A percentile compares a stretch with the other conserved stretches of the same genome.
These are phyloP conservation scores for Byasa hedistus DNA, from an alignment of 2,888 invertebrate genomes.

Conservation along the genomic window DNA sequence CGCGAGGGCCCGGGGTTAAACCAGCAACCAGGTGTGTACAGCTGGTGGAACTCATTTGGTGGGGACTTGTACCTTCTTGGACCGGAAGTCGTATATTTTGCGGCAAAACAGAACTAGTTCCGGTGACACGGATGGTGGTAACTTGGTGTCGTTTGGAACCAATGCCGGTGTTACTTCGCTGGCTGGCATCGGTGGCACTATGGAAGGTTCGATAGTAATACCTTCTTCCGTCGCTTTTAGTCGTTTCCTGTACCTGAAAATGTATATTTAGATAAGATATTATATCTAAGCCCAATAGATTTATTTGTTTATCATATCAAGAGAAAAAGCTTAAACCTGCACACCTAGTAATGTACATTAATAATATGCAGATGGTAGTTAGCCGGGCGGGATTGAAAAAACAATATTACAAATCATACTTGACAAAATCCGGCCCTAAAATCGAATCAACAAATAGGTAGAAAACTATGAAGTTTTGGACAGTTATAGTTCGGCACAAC, in stretches of 20 bases:
- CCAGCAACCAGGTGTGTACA: conserved; percentile 38
- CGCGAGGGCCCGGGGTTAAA: conserved; percentile 4
- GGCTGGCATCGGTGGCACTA: conserved; percentile 85
- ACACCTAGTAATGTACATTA: too few relatives aligned
- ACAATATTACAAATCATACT: too few relatives aligned
- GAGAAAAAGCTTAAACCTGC: too few relatives aligned
- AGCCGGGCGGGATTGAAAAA: too few relatives aligned
- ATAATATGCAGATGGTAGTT: too few relatives aligned
- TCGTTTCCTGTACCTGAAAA: conserved; percentile 89
- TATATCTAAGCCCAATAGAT: too few relatives aligned
- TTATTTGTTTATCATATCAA: too few relatives aligned
- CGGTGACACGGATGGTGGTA: conserved; percentile 81
- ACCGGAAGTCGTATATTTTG: conserved; percentile 95
- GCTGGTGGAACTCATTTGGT: conserved; percentile 59
- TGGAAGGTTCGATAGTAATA: conserved; percentile 83
- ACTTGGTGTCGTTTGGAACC: conserved; percentile 81
- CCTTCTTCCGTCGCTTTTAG: conserved; percentile 89
- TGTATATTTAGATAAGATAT: neutral
- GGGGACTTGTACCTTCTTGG: conserved; percentile 84
- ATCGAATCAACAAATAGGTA: too few relatives aligned
- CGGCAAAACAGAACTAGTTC: conserved; percentile 97
- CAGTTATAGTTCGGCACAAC: too few relatives aligned
- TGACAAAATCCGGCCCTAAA: too few relatives aligned
- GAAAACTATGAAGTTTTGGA: too few relatives aligned
- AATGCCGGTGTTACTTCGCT: conserved; percentile 76